A percentile compares a stretch with the other conserved stretches of the same genome.
Evolutionary conservation across 1,140 invertebrate species (phyloP).

Genomic region (Saxidomus purpurata): DNA sequence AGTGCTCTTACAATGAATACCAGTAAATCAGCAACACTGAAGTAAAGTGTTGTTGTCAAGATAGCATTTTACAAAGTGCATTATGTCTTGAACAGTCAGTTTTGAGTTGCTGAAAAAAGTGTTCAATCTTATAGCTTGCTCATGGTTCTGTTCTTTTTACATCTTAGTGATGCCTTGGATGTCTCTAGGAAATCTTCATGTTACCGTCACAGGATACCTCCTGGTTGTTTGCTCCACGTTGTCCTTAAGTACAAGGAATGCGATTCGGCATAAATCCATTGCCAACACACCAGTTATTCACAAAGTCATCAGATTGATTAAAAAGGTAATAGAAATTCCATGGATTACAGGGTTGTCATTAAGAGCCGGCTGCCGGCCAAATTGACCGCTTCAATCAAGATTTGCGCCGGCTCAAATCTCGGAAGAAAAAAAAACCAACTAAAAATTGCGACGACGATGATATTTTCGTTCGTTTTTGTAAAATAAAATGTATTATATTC

Average conservation of each 20-base stretch:
- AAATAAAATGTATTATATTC: too few species aligned
- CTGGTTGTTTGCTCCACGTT: too few species aligned
- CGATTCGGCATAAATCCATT: neutral
- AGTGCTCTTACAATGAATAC: neutral
- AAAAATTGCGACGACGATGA: too few species aligned
- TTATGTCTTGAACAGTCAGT: neutral
- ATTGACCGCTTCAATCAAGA: too few species aligned
- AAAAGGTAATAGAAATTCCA: too few species aligned
- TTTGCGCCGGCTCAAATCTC: too few species aligned
- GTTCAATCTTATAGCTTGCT: neutral
- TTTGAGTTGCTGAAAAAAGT: slow-evolving; percentile 11
- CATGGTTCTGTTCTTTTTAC: neutral
- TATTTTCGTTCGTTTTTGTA: too few species aligned
- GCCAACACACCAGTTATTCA: neutral
- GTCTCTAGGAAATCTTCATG: neutral
- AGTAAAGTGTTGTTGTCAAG: neutral
- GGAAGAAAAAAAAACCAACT: too few species aligned
- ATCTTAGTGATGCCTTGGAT: neutral
- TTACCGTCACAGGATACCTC: neutral
- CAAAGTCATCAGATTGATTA: neutral
- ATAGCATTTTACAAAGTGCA: neutral
- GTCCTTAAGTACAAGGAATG: too few species aligned
- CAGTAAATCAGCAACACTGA: neutral
- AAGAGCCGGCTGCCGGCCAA: too few species aligned
- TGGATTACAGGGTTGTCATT: too few species aligned